These are phyloP conservation scores for Tragelaphus eurycerus DNA, from an alignment of 2,797 vertebrate species.

Conservation along the genomic window DNA sequence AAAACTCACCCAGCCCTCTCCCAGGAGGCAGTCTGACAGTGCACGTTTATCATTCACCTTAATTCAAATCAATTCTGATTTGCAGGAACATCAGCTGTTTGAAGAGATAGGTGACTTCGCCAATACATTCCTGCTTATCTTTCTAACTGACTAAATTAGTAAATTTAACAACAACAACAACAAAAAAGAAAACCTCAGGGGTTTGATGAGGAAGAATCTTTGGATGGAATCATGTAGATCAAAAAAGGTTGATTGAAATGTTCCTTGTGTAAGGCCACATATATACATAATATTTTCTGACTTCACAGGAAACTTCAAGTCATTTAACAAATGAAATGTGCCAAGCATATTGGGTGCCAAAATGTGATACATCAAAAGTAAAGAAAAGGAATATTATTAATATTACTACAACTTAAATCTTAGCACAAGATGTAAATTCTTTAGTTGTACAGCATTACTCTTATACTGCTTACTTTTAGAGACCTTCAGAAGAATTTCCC, in stretches of 20 bases:
- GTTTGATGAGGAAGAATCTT: slow-evolving; percentile 10
- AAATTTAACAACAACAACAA: slow-evolving; percentile 54
- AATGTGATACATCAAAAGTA: not conserved
- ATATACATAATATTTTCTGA: not conserved
- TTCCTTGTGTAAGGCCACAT: not conserved
- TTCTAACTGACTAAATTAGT: slow-evolving; percentile 63
- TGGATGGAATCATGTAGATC: not conserved
- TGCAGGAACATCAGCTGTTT: slow-evolving; percentile 64
- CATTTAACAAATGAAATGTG: not conserved
- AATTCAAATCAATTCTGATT: slow-evolving; percentile 76
- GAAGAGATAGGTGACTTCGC: slow-evolving; percentile 69
- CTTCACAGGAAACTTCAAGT: not conserved
- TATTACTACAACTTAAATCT: not conserved
- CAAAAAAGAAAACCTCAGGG: not conserved
- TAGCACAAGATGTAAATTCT: not conserved
- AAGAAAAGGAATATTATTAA: not conserved
- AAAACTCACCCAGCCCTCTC: slow-evolving; percentile 10
- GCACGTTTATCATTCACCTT: slow-evolving; percentile 55
- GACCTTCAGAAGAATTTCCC: not conserved
- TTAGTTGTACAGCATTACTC: not conserved
- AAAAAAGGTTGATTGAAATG: not conserved
- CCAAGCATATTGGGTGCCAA: not conserved
- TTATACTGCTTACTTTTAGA: not conserved
- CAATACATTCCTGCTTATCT: slow-evolving; percentile 68
- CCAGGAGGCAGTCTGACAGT: not conserved